Evolutionary conservation across 2,888 invertebrate species (phyloP), one percentile per base, ranked within the genome.

Genomic region (Calephelis perditalis): DNA sequence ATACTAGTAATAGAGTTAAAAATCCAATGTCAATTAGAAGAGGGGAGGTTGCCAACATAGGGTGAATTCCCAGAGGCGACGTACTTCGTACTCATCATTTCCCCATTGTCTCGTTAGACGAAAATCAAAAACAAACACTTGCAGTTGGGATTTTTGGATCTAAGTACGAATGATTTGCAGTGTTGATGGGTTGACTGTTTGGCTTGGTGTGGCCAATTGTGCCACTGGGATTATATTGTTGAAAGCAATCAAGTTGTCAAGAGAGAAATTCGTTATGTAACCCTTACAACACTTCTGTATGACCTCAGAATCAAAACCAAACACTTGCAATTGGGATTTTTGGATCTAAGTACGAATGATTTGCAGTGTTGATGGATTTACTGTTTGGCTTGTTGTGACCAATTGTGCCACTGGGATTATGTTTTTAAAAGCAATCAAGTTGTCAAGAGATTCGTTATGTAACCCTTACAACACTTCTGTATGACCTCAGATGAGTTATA

Each of bases 71-170:
- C 89, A 86, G 72, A 85, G 87, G 90, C 81, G 77, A 81, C 80
- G 84, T 83, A 78, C 79, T 74, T 81, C 81, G 81, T 79, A 85
- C 87, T 90, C 90, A 89, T 89, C 90, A 88, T 89, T 88, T 88
- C 89, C 90, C 90, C 86, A 90, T 90, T 90, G 90, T 89, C 88
- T 89, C 88, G 89, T 89, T 90, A 89, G 84, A 89, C 89, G 88
- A 89, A 90, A 90, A 90, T 89, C 88, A 89, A 89, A 89, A 87
- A 88, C 87, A 90, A 89, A 89, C 89, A 88, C 82, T 82, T 81
- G 69, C 77, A 75, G 76, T 74, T 69, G 79, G 83, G 86, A 86
- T 88, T 88, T 86, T 84, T 75, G 82, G 82, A 78, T 80, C 82
- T 84, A 81, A 85, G 83, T 84, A 77, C 74, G 74, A 77, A 83